A percentile compares a stretch with the other conserved stretches of the same genome.
Conservation (phyloP, 2,797 vertebrate genomes). For the Scolopax bukidnonensis region DNA sequence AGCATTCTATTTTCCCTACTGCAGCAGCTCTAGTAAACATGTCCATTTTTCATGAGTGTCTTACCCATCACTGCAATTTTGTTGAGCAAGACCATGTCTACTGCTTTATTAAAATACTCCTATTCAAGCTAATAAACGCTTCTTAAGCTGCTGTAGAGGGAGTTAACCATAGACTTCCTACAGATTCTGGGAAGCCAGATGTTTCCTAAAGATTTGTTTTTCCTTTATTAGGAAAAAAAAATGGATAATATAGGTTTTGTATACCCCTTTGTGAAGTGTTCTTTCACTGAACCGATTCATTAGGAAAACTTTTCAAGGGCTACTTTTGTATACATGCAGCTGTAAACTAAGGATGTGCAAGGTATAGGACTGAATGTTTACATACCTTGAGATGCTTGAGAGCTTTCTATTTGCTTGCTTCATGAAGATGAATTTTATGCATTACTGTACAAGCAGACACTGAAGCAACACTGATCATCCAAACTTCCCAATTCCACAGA, state of each 20-base stretch:
- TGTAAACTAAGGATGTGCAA: background rate
- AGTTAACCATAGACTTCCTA: conserved; percentile 66
- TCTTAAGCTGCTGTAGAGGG: conserved; percentile 35
- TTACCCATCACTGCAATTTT: conserved; percentile 4
- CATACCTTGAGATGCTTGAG: background rate
- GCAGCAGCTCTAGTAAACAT: background rate
- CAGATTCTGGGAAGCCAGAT: conserved; percentile 66
- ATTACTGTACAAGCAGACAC: background rate
- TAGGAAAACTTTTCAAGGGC: background rate
- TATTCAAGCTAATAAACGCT: conserved; percentile 39
- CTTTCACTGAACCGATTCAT: background rate
- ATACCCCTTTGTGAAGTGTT: conserved; percentile 4
- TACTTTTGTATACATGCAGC: background rate
- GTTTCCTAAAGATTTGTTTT: conserved; percentile 64
- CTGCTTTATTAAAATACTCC: conserved; percentile 5
- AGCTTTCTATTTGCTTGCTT: background rate
- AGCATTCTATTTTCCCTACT: background rate
- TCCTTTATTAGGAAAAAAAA: conserved; percentile 33
- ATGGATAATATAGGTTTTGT: background rate
- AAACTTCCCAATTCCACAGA: background rate
- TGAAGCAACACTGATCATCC: background rate
- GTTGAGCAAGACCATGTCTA: background rate
- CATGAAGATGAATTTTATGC: background rate
- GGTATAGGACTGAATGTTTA: background rate
- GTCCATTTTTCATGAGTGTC: background rate